These are phyloP conservation scores for Eueremaeus valkanovi DNA, from an alignment of 2,888 invertebrate species.

Conservation along the genomic window DNA sequence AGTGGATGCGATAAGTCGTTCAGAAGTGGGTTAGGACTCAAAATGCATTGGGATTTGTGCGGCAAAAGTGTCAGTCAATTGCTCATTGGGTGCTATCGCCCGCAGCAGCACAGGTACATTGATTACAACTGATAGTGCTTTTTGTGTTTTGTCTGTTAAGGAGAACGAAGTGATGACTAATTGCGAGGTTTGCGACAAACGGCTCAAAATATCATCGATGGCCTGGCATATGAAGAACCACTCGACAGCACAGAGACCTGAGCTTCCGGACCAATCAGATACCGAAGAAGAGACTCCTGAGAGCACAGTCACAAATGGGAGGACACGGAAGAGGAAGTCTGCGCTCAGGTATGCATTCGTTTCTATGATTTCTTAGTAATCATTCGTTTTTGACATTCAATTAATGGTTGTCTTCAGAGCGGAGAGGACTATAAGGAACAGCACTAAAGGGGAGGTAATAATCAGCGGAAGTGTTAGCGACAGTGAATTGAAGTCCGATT, in stretches of 20 bases:
- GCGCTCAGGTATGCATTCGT: conserved; percentile 22
- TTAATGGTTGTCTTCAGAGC: neutral
- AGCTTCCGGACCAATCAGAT: neutral
- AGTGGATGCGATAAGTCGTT: conserved; percentile 25
- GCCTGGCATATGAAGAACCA: conserved; percentile 7
- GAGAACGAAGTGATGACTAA: neutral
- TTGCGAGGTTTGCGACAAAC: conserved; percentile 39
- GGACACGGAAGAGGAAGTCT: conserved; percentile 23
- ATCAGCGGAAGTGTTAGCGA: neutral
- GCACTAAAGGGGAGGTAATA: conserved; percentile 17
- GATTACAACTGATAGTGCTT: neutral
- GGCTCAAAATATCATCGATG: conserved; percentile 15
- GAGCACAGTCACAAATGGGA: neutral
- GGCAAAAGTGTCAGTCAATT: conserved; percentile 36
- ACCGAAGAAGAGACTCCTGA: neutral
- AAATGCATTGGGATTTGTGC: conserved; percentile 36
- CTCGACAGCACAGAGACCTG: neutral
- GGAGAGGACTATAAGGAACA: neutral
- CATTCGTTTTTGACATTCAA: neutral
- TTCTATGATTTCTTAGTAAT: neutral
- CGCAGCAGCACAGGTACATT: neutral
- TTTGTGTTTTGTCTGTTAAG: conserved; percentile 7
- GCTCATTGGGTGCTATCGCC: neutral
- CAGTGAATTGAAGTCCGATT: neutral
- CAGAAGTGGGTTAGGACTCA: conserved; percentile 30